A percentile compares a stretch with the other conserved stretches of the same genome.
Conservation (phyloP, 2,113 vertebrate species). For the Sminthopsis crassicaudata region DNA sequence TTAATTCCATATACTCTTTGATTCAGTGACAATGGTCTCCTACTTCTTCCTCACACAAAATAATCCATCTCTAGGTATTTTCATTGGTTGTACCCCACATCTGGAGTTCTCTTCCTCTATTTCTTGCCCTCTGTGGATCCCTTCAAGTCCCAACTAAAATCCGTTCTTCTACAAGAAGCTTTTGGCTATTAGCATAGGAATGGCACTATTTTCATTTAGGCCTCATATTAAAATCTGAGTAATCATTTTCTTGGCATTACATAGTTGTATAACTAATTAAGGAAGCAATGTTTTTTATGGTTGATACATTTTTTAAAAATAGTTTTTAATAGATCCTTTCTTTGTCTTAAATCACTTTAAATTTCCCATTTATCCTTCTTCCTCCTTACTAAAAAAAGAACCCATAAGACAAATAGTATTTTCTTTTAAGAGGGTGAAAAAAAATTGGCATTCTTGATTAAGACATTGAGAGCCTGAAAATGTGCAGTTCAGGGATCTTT, state of each 20-base stretch:
- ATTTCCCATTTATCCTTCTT: neutral
- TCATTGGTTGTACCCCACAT: neutral
- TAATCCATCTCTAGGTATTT: neutral
- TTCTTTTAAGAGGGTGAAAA: neutral
- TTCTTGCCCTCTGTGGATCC: neutral
- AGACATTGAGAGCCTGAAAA: too few species aligned
- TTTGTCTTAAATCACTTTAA: neutral
- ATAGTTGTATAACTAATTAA: neutral
- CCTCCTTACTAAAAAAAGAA: neutral
- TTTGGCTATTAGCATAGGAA: neutral
- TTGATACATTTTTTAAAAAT: too few species aligned
- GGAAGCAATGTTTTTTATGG: too few species aligned
- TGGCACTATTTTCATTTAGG: too few species aligned
- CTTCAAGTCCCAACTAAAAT: neutral
- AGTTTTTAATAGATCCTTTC: neutral
- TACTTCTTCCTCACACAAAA: neutral
- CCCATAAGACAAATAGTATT: neutral
- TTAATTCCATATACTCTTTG: neutral
- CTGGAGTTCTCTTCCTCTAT: neutral
- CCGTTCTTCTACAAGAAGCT: neutral
- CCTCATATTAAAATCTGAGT: neutral
- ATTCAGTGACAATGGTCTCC: neutral
- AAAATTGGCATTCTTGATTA: too few species aligned
- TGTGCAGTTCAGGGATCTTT: too few species aligned
- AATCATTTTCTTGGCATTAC: neutral